These are phyloP conservation scores for Megalops atlanticus DNA, from an alignment of 2,113 vertebrate species.

Conservation along the genomic window DNA sequence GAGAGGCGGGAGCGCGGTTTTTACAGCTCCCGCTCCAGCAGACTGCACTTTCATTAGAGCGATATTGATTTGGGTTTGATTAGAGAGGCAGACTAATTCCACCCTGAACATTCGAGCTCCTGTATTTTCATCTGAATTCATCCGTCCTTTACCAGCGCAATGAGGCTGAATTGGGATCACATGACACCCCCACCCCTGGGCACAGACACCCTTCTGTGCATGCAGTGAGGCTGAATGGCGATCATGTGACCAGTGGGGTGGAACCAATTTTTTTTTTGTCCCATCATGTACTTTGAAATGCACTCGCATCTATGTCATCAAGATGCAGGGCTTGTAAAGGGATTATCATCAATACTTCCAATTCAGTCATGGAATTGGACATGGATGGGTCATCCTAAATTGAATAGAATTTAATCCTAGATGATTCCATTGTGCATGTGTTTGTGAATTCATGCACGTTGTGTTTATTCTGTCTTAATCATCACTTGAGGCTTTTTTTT, in stretches of 20 bases:
- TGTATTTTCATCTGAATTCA: conserved; percentile 10
- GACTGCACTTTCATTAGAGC: conserved; percentile 8
- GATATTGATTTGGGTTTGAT: conserved; percentile 24
- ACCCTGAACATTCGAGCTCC: not conserved
- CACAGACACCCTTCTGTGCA: too few species aligned
- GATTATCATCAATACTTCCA: conserved; percentile 11
- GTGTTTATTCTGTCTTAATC: not conserved
- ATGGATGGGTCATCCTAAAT: not conserved
- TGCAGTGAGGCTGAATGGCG: too few species aligned
- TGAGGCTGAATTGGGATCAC: not conserved
- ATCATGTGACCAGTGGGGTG: too few species aligned
- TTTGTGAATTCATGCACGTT: too few species aligned
- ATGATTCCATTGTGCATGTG: not conserved
- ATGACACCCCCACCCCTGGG: too few species aligned
- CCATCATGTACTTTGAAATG: not conserved
- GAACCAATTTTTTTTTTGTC: too few species aligned
- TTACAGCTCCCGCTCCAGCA: conserved; percentile 2
- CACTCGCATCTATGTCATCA: too few species aligned
- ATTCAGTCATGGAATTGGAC: not conserved
- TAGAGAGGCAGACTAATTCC: conserved; percentile 21
- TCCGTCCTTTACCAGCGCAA: not conserved
- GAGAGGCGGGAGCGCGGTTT: not conserved
- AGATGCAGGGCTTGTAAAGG: not conserved
- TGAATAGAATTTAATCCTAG: conserved; percentile 8
- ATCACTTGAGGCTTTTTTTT: too few species aligned